phyloP scores from a whole-genome alignment of 1,140 invertebrate species.

The Teleopsis dalmanni region DNA sequence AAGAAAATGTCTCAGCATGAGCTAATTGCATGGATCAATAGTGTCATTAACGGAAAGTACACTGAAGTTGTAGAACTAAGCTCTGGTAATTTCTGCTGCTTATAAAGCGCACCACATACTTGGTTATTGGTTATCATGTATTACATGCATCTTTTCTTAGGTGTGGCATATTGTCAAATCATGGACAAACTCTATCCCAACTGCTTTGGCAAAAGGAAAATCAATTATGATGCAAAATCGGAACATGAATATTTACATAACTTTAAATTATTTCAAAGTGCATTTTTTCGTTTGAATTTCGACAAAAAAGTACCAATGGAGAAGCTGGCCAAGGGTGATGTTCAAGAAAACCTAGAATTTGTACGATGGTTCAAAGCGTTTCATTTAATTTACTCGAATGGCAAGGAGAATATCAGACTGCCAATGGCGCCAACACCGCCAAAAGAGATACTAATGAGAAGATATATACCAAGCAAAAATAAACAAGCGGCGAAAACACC shows the following conservation, averaged over 20 bases:
- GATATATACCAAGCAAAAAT: too few species aligned
- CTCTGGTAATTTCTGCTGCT: slow-evolving; percentile 54
- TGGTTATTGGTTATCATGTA: not conserved
- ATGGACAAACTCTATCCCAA: slow-evolving; percentile 98
- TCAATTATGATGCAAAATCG: slow-evolving; percentile 94
- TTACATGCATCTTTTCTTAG: slow-evolving; percentile 14
- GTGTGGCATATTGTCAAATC: slow-evolving; percentile 94
- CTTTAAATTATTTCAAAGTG: slow-evolving; percentile 93
- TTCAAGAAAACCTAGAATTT: slow-evolving; percentile 98
- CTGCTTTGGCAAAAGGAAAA: slow-evolving; percentile 83
- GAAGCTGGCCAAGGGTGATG: slow-evolving; percentile 84
- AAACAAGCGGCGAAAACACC: too few species aligned
- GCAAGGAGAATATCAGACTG: slow-evolving; percentile 22
- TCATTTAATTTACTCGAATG: slow-evolving; percentile 79
- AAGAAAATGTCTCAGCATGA: slow-evolving; percentile 98
- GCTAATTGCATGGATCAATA: slow-evolving; percentile 97
- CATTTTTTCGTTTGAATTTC: slow-evolving; percentile 92
- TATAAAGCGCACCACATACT: not conserved
- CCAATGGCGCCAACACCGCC: slow-evolving; percentile 4
- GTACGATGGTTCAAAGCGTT: slow-evolving; percentile 99
- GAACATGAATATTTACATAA: slow-evolving; percentile 99
- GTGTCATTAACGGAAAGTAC: slow-evolving; percentile 84
- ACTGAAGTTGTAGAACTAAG: slow-evolving; percentile 97
- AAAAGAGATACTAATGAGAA: too few species aligned
- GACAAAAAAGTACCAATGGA: slow-evolving; percentile 84